Conservation (phyloP, 2,113 vertebrate genomes). For the Sigmodon hispidus region DNA sequence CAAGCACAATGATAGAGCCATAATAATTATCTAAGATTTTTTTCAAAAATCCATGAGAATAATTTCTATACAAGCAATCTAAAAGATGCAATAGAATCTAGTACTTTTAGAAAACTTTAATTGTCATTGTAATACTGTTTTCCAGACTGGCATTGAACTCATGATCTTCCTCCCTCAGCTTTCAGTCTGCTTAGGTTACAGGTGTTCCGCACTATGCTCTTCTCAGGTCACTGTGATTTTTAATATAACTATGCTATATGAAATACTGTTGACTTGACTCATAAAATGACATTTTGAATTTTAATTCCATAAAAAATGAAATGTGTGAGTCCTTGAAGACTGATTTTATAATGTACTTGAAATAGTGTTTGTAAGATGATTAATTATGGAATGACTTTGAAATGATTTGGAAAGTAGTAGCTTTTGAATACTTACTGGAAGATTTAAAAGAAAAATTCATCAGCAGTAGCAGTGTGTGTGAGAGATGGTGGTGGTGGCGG, state of each 20-base stretch:
- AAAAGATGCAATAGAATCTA: constrained; percentile 17
- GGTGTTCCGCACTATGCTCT: not conserved
- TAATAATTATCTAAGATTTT: not conserved
- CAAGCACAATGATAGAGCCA: not conserved
- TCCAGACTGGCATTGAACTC: not conserved
- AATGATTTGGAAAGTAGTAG: constrained; percentile 29
- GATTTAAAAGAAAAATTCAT: not conserved
- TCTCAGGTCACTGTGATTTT: not conserved
- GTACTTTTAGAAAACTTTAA: constrained; percentile 6
- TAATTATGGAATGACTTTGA: constrained; percentile 16
- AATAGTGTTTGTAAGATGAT: constrained; percentile 9
- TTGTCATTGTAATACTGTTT: not conserved
- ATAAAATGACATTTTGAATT: constrained; percentile 37
- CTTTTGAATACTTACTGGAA: not conserved
- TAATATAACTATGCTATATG: not conserved
- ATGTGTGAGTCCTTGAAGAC: not conserved
- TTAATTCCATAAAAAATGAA: not conserved
- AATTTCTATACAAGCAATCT: not conserved
- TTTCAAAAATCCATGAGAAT: constrained; percentile 34
- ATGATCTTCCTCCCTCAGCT: not conserved
- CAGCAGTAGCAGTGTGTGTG: not conserved
- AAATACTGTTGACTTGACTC: constrained; percentile 6
- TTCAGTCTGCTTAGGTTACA: not conserved
- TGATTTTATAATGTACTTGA: constrained; percentile 7
- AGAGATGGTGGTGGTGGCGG: no score